Base-by-base conservation (phyloP, 92 coral and sea anemone species). In the Zoanthus gigantus region DNA sequence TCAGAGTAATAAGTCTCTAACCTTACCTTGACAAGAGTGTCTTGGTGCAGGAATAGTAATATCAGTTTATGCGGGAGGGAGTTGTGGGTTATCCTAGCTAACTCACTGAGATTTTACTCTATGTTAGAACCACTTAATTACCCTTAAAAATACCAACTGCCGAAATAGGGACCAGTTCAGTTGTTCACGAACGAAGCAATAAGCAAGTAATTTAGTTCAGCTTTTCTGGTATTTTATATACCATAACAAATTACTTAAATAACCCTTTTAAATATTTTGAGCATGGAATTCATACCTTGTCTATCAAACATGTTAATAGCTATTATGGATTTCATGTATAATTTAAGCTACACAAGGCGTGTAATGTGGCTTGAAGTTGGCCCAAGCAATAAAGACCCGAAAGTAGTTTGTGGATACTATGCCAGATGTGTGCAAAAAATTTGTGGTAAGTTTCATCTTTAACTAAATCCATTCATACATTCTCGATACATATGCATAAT, bases 281-380 rank as follows among this genome's bases (percentile, higher is more conserved):
- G 68, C 23, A 60, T 60, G 68, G 68, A 13, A 17, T 60, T 16
- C 23, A 60, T 60, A 7, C 42, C 60, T 30, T 78, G 23, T 23
- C 23, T 23, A 23, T 23, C 23, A 23, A 23, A 44, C 30, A 29
- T 48, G 56, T 58, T 60, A 61, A 52, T 52, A 81, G 74, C 48
- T 31, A 61, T 81, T 72, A 65, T 30, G 66, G 57, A 63, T 30
- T 50, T 23, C 31, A 10, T 68, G 71, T 84, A 29, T 11, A 34
- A 12, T 69, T 68, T 16, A 71, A 86, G 90, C 37, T 87, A 87
- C 50, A 77, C 86, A 67, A 79, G 90, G 48, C 86, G 86, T 23
- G 74, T 87, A 65, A 87, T 87, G 90, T 87, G 90, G 90, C 86
- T 87, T 14, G 90, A 87, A 54, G 90, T 79, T 58, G 90, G 86